Evolutionary conservation across 2,888 invertebrate genomes (phyloP), one percentile per base, ranked within the genome.

Genomic region (Microplitis manilae): DNA sequence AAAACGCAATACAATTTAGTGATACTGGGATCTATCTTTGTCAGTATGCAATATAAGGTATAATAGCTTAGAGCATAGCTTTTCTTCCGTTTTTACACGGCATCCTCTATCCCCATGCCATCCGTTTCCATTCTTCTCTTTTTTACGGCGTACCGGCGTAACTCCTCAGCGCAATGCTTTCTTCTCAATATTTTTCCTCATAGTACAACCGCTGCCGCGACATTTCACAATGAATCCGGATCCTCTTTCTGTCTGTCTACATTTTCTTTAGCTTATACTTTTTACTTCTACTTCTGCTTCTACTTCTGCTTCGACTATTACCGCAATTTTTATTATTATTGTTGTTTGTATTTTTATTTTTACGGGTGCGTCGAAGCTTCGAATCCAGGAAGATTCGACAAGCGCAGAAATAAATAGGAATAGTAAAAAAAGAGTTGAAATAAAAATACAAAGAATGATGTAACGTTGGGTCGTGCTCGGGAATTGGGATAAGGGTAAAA

Each of bases 401-500:
- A 30, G 30, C 30, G 30, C 30, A 30, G 4, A 30, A 30, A 30
- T 30, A 30, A 30, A 30, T 30, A 30, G 30, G 4, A 30, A 30
- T 30, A 30, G 30, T 20, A 38, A 17, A 8, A 6, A 15, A 13
- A 68, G 2, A 59, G 8, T 15, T n/a, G 8, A 17, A 68, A 30
- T 30, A 30, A 30, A 30, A 30, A 30, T 30, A 30, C 30, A 30
- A 30, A 30, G 30, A 30, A 30, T 30, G 30, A 15, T 9, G 17
- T 9, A 69, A 17, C 17, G 5, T 59, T 30, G 9, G 61, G 59
- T 61, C 50, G 65, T 73, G 50, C 41, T 40, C 38, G 40, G 7
- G 73, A 61, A 73, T 73, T 13, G 41, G 50, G 64, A 41, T n/a
- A 20, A 40, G 50, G 41, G 41, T 30, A 41, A 62, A 67, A 72